Percentiles rank a stretch among this genome's conserved stretches.
phyloP scores from a whole-genome alignment of 2,113 vertebrate genomes.

The Cephalopterus ornatus region DNA sequence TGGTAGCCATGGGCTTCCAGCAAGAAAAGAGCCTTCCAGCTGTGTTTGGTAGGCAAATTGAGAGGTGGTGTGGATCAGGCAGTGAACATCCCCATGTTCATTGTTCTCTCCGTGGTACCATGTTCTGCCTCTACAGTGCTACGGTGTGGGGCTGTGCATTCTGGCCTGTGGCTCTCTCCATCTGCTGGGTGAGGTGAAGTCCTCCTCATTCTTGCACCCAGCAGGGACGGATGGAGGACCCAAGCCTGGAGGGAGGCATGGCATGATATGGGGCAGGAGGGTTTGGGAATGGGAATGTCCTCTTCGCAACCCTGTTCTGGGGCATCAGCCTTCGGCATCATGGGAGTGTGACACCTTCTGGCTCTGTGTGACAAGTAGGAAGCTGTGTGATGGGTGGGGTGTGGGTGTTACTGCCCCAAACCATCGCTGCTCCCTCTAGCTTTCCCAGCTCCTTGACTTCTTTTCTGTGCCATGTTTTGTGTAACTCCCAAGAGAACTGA shows the following conservation, averaged over 20 bases:
- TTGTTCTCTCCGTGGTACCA: not conserved
- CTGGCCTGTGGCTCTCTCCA: no score
- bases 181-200: not conserved
- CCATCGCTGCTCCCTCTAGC: not conserved
- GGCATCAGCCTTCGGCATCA: not conserved
- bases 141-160: not conserved
- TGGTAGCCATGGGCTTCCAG: not conserved
- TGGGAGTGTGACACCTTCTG: not conserved
- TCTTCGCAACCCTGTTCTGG: not conserved
- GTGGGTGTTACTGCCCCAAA: not conserved
- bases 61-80: not conserved
- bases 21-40: not conserved
- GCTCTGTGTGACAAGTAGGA: not conserved
- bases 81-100: accelerated
- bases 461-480: constrained; percentile 8
- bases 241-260: accelerated
- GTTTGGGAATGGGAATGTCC: not conserved
- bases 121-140: not conserved
- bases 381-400: not conserved
- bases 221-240: not conserved
- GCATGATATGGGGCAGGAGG: not conserved
- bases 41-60: not conserved
- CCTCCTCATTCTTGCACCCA: not conserved
- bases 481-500: constrained; percentile 44
- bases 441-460: not conserved